phyloP scores from a whole-genome alignment of 1,140 invertebrate genomes.

The Drosophila rhopaloa region DNA sequence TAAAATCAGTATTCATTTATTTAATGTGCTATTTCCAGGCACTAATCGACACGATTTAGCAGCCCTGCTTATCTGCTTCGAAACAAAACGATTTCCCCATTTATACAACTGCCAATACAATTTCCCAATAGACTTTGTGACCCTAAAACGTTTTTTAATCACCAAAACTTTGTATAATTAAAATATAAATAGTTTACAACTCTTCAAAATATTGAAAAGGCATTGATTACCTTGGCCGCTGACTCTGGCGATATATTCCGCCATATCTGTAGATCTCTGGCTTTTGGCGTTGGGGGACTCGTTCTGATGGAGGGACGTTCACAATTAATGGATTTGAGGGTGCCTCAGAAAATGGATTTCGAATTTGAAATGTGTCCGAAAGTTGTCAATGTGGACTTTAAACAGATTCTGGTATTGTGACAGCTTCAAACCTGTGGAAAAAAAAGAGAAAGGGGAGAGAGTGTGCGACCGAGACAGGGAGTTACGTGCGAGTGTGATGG shows the following conservation, averaged over 20 bases:
- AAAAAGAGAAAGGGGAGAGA: conserved; percentile 8
- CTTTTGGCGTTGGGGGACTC: conserved; percentile 22
- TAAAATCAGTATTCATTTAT: not conserved
- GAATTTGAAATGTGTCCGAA: conserved; percentile 68
- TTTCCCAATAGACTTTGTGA: not conserved
- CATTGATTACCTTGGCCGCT: not conserved
- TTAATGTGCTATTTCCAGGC: not conserved
- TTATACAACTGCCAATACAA: not conserved
- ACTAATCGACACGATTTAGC: not conserved
- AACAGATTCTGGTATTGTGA: conserved; percentile 56
- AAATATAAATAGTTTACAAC: not conserved
- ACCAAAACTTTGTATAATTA: not conserved
- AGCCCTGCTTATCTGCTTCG: not conserved
- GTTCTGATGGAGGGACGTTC: conserved; percentile 49
- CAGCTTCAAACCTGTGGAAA: conserved; percentile 10
- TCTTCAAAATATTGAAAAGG: conserved; percentile 5
- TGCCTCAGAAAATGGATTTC: conserved; percentile 57
- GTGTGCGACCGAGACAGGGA: not conserved
- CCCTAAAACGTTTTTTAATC: not conserved
- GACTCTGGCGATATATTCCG: not conserved
- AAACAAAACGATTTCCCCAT: not conserved
- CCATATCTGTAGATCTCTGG: conserved; percentile 7
- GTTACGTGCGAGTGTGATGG: conserved; percentile 1
- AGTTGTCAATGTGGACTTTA: conserved; percentile 57
- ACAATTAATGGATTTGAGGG: conserved; percentile 72